Percentiles rank a stretch among this genome's conserved stretches.
Conservation (phyloP, 2,797 vertebrate species). For the Lutjanus argentimaculatus region DNA sequence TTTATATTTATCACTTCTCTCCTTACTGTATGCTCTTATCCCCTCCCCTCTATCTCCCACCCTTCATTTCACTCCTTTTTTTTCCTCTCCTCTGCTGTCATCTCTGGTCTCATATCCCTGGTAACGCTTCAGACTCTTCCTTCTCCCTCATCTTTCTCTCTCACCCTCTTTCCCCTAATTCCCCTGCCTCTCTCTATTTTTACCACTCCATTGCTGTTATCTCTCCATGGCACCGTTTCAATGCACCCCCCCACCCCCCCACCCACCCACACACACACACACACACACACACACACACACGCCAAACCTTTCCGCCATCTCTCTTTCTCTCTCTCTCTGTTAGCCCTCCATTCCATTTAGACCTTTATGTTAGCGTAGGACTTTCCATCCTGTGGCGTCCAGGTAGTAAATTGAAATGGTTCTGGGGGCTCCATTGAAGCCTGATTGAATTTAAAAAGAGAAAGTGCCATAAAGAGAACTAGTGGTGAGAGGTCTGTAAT, state of each 20-base stretch:
- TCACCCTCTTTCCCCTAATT: conserved; percentile 56
- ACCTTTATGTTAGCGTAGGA: conserved; percentile 74
- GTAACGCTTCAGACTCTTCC: conserved; percentile 60
- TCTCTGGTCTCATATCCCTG: conserved; percentile 61
- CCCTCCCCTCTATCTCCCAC: conserved; percentile 45
- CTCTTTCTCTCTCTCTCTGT: conserved; percentile 38
- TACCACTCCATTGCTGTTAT: conserved; percentile 70
- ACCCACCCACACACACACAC: no score
- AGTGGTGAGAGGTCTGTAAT: conserved; percentile 81
- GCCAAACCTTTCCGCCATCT: conserved; percentile 44
- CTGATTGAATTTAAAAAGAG: conserved; percentile 90
- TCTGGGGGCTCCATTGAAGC: conserved; percentile 82
- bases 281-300: conserved; percentile 6
- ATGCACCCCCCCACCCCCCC: conserved; percentile 23
- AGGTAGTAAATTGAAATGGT: conserved; percentile 90
- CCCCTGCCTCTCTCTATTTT: conserved; percentile 69
- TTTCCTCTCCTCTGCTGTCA: conserved; percentile 42
- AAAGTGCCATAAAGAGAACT: conserved; percentile 84
- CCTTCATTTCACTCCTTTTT: conserved; percentile 47
- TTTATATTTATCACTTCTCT: conserved; percentile 66
- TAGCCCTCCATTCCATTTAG: conserved; percentile 75
- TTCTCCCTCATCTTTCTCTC: conserved; percentile 58
- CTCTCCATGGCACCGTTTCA: conserved; percentile 66
- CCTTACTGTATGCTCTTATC: conserved; percentile 54
- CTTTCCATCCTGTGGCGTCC: conserved; percentile 80